Base-by-base conservation (phyloP, 2,797 vertebrate genomes). In the Synaphobranchus kaupii region DNA sequence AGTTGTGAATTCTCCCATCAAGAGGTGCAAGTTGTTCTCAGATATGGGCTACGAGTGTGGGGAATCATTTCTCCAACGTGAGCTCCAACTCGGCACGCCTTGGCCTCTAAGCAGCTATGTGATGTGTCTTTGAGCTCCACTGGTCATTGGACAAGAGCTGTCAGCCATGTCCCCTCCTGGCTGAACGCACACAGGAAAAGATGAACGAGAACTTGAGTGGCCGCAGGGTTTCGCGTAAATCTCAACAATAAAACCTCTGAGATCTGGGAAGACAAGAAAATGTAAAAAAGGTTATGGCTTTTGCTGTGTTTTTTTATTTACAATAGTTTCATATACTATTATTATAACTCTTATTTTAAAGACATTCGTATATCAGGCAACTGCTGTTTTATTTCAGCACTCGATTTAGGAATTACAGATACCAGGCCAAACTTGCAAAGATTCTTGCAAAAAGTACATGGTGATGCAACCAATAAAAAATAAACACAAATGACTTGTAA, bases 81-180 rank as follows among this genome's bases (percentile, higher is more conserved):
- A 22, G 44, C 25, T 50, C 6, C 39, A 39, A 39, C 39, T 39
- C 39, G 50, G 25, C 10, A 2, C 2, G 39, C 39, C 34, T 76
- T 39, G 39, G 31, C 25, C 39, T 44, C 8, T 81, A 81, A 81
- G 44, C 73, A 50, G 78, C 47, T n/a, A n/a, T 50, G 10, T n/a
- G 47, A 81, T 8, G 39, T 17, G 47, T 25, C 78, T 81, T 81
- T 81, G 47, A 81, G 78, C 78, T 81, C 47, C 78, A 81, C 15
- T n/a, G 78, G 78, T 81, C 78, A 81, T 47, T 81, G 44, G 4
- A 81, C 47, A 81, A 6, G 47, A 47, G 78, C 78, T 81, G 78
- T 78, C 73, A 44, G 73, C 73, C 20, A 17, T 47, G 73, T 28
- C 50, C 9, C 44, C 78, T 50, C 44, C 78, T 50, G 78, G 44